phyloP scores from a whole-genome alignment of 1,140 invertebrate species.

The Lepidotrigona ventralis region DNA sequence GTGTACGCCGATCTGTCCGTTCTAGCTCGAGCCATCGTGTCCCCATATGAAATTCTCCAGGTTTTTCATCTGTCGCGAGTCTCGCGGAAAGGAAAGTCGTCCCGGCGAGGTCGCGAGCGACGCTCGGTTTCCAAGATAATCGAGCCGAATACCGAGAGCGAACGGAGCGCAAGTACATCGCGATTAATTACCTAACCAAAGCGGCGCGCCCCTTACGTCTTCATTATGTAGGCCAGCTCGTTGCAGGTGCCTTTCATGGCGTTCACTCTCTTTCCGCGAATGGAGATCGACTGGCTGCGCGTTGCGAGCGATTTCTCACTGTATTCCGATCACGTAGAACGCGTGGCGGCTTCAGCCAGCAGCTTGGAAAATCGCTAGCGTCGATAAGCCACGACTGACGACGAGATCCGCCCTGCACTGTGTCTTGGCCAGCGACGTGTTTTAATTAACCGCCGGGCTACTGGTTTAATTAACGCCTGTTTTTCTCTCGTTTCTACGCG shows the following conservation, averaged over 20 bases:
- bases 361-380: slow-evolving; percentile 66
- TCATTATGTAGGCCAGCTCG: slow-evolving; percentile 70
- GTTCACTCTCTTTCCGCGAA: slow-evolving; percentile 47
- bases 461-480: slow-evolving; percentile 35
- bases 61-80: background rate
- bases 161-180: slow-evolving; percentile 39
- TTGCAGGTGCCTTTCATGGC: slow-evolving; percentile 68
- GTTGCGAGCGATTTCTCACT: slow-evolving; percentile 68
- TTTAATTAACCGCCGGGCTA: slow-evolving; percentile 33
- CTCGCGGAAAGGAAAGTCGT: slow-evolving; percentile 27
- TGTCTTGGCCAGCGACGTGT: background rate
- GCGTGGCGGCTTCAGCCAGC: slow-evolving; percentile 13
- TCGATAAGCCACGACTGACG: slow-evolving; percentile 62
- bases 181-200: slow-evolving; percentile 62
- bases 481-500: background rate
- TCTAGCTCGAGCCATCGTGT: background rate
- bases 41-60: background rate
- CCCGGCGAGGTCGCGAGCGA: background rate
- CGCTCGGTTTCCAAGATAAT: slow-evolving; percentile 41
- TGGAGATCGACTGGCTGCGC: slow-evolving; percentile 58
- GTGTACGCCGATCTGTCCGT: background rate
- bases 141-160: slow-evolving; percentile 15
- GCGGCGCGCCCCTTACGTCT: slow-evolving; percentile 63
- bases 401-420: slow-evolving; percentile 37
- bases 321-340: slow-evolving; percentile 67